A percentile compares a stretch with the other conserved stretches of the same genome.
These are phyloP conservation scores for Sceloporus tristichus DNA, from an alignment of 2,113 vertebrate species.

Conservation along the genomic window DNA sequence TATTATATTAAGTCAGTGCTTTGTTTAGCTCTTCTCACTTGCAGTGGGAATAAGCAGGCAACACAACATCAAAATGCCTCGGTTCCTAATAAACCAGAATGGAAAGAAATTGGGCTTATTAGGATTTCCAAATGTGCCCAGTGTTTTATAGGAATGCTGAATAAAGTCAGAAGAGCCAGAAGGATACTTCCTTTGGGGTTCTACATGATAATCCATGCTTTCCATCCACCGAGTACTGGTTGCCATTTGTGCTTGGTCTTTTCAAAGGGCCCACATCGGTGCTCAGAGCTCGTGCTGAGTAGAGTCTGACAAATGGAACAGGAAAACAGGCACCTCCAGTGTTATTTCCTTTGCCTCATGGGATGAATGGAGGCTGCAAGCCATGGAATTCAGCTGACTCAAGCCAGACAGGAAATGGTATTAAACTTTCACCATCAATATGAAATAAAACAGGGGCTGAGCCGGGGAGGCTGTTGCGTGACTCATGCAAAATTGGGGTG, in stretches of 20 bases:
- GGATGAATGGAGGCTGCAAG: conserved; percentile 42
- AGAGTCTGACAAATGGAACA: conserved; percentile 22
- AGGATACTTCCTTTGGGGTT: background rate
- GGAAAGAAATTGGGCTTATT: background rate
- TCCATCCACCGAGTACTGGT: background rate
- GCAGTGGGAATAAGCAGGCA: too few relatives aligned
- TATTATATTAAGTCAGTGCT: too few relatives aligned
- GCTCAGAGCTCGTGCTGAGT: background rate
- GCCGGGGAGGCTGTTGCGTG: conserved; percentile 19
- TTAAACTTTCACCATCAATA: conserved; percentile 54
- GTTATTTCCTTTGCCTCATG: conserved; percentile 40
- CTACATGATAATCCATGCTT: background rate
- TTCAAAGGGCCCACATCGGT: background rate
- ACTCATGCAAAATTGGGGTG: conserved; percentile 55
- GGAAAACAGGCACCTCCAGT: conserved; percentile 13
- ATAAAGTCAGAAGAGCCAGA: background rate
- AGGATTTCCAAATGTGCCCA: background rate
- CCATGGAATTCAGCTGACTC: conserved; percentile 65
- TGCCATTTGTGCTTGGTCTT: background rate
- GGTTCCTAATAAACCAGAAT: background rate
- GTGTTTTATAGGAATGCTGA: background rate
- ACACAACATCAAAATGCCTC: background rate
- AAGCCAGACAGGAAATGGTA: conserved; percentile 63
- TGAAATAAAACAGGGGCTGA: conserved; percentile 39
- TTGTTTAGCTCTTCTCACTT: too few relatives aligned